phyloP scores from a whole-genome alignment of 1,140 invertebrate genomes.

The Venustaconcha ellipsiformis region DNA sequence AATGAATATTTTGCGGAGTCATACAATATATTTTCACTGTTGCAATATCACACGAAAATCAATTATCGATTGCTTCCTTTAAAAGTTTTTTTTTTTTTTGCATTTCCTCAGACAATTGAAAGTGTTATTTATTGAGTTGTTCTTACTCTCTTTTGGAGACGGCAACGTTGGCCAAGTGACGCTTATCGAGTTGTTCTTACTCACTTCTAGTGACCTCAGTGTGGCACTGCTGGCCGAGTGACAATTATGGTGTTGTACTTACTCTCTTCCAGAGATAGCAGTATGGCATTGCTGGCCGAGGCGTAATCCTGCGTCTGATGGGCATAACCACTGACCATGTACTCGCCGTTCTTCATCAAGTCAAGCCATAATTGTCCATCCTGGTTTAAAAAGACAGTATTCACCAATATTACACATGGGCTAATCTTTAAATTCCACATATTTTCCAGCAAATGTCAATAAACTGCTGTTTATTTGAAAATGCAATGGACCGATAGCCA shows the following conservation, averaged over 20 bases:
- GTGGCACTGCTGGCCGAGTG: not conserved
- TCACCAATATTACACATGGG: no score
- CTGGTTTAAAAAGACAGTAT: no score
- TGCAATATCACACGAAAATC: not conserved
- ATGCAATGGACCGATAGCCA: no score
- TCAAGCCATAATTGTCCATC: conserved; percentile 25
- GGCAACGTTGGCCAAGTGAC: conserved; percentile 13
- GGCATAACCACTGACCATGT: conserved; percentile 34
- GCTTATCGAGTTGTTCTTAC: conserved; percentile 12
- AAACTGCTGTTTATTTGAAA: no score
- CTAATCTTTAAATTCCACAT: no score
- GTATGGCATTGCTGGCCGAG: conserved; percentile 23
- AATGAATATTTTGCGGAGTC: no score
- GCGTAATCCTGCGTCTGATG: conserved; percentile 31
- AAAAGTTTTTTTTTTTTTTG: not conserved
- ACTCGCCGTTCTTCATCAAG: conserved; percentile 30
- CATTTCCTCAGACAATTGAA: not conserved
- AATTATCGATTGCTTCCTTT: not conserved
- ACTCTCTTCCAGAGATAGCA: conserved; percentile 28
- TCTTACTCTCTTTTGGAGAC: conserved; percentile 23
- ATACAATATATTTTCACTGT: no score
- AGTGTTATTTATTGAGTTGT: not conserved
- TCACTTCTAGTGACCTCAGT: not conserved
- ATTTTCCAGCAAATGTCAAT: no score
- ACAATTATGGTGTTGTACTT: conserved; percentile 1